A percentile compares a stretch with the other conserved stretches of the same genome.
Evolutionary conservation across 2,888 invertebrate genomes (phyloP).

Genomic region (Euspilapteryx auroguttella): DNA sequence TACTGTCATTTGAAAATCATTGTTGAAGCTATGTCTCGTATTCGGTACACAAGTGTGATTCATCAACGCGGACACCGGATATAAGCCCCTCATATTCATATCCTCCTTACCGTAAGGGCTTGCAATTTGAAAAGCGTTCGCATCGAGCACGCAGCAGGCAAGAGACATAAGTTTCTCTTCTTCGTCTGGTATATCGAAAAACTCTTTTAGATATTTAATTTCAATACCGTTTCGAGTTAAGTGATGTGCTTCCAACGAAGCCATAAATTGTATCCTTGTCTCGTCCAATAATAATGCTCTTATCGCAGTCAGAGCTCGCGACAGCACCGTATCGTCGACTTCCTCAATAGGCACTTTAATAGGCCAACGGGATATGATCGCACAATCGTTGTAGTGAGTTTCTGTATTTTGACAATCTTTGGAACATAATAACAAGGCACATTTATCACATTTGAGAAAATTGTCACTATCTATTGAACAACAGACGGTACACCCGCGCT

Average conservation of each 20-base stretch:
- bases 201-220: conserved; percentile 53
- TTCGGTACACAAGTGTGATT: conserved; percentile 74
- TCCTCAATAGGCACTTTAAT: conserved; percentile 47
- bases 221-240: conserved; percentile 59
- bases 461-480: conserved; percentile 42
- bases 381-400: conserved; percentile 67
- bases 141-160: conserved; percentile 65
- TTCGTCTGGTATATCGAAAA: conserved; percentile 47
- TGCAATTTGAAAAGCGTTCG: conserved; percentile 69
- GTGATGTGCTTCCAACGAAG: conserved; percentile 52
- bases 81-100: conserved; percentile 64
- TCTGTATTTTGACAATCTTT: conserved; percentile 61
- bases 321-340: conserved; percentile 28
- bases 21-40: conserved; percentile 64
- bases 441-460: conserved; percentile 61
- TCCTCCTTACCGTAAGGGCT: conserved; percentile 39
- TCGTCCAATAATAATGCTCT: conserved; percentile 35
- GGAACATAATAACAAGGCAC: conserved; percentile 72
- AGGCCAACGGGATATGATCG: conserved; percentile 59
- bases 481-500: conserved; percentile 69
- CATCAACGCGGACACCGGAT: conserved; percentile 67
- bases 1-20: conserved; percentile 58
- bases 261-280: conserved; percentile 51
- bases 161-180: conserved; percentile 61
- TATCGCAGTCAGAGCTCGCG: conserved; percentile 35